Evolutionary conservation across 2,888 invertebrate genomes (phyloP), one percentile per base, ranked within the genome.

Genomic region (Epiblema foenella): DNA sequence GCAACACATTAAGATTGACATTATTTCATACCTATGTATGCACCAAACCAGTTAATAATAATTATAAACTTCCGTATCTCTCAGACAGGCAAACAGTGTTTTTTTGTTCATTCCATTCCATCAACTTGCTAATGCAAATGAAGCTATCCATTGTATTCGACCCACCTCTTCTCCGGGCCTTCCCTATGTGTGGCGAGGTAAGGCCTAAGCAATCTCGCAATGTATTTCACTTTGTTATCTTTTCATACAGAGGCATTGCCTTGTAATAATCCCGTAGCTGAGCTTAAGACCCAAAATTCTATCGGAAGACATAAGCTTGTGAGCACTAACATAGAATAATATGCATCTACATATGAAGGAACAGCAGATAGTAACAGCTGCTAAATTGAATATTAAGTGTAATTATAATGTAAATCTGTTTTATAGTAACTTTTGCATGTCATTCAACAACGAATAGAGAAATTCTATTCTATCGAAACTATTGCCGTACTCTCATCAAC

Each of bases 211-310:
- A 52, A 37, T 63, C 20, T n/a, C 20, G 37, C 10, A 17, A 52
- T 63, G 49, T 29, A 63, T n/a, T n/a, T 15, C 11, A 62, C 54
- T 52, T 5, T 62, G 29, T 56, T 56, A 56, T 68, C 29, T 17
- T 29, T 46, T 33, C 33, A 20, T 15, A 20, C 52, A 29, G n/a
- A 54, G 54, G n/a, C 15, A 42, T 2, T 54, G n/a, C 18, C 15
- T 29, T 20, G 11, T 9, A n/a, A 56, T 46, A 20, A 33, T 18
- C 18, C 20, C 33, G 24, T 54, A 46, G 52, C 60, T 49, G 17
- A 39, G 42, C 52, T 17, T 60, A 54, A 60, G 29, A 52, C 33
- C 15, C 39, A 10, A 24, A 18, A 37, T 58, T n/a, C 37, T 33
- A 3, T 9, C 20, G 20, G 49, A 15, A 57, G 15, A 9, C 39